These are phyloP conservation scores for Bellardia pandia DNA, from an alignment of 2,888 invertebrate species.

Conservation along the genomic window DNA sequence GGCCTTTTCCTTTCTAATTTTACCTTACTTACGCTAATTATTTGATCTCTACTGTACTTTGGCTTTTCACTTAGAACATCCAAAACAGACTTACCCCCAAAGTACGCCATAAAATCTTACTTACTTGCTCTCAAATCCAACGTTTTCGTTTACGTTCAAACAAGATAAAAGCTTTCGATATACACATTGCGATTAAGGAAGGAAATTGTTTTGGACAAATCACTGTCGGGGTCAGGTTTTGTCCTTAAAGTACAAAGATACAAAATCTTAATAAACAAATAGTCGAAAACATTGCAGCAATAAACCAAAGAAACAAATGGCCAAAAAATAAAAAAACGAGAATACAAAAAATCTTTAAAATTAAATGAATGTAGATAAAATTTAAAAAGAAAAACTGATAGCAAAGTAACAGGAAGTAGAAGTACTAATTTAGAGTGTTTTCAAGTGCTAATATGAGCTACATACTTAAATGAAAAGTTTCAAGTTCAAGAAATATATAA, in stretches of 20 bases:
- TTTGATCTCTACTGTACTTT: background rate
- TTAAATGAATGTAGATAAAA: background rate
- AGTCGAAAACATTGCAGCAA: constrained; percentile 45
- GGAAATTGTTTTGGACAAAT: constrained; percentile 83
- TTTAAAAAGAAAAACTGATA: background rate
- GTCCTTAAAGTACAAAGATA: constrained; percentile 69
- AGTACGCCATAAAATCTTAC: constrained; percentile 6
- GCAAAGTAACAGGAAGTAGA: background rate
- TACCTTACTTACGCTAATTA: background rate
- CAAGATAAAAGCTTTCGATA: constrained; percentile 74
- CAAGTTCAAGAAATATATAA: no score
- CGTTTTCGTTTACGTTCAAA: background rate
- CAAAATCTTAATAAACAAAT: constrained; percentile 67
- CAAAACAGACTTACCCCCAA: constrained; percentile 42
- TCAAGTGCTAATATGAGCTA: no score
- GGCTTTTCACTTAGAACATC: constrained; percentile 31
- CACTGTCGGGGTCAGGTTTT: constrained; percentile 73
- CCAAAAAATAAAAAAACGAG: background rate
- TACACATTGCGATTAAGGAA: constrained; percentile 82
- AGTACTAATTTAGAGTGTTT: background rate
- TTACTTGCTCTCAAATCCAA: constrained; percentile 60
- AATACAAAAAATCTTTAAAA: constrained; percentile 8
- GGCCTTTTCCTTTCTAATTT: no score
- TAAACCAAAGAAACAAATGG: constrained; percentile 3
- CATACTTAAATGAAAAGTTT: no score